Evolutionary conservation across 2,888 invertebrate genomes (phyloP).

Genomic region (Tachina lurida): DNA sequence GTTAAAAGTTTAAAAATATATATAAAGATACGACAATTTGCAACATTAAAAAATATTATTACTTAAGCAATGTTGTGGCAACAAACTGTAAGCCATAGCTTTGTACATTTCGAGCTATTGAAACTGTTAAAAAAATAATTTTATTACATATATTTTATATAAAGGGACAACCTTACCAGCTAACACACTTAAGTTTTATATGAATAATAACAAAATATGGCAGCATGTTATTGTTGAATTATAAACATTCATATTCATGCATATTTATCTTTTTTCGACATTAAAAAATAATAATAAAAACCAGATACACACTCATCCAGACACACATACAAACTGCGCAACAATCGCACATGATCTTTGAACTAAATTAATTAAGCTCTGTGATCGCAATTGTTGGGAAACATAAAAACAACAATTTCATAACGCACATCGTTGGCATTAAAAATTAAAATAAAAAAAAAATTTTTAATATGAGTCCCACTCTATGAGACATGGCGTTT

Average conservation of each 20-base stretch:
- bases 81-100: background rate
- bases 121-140: background rate
- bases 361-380: constrained; percentile 83
- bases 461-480: constrained; percentile 31
- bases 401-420: constrained; percentile 47
- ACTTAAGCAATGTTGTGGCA: no score
- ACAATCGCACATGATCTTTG: constrained; percentile 81
- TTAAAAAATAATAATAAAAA: constrained; percentile 34
- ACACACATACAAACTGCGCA: constrained; percentile 7
- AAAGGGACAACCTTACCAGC: constrained; percentile 5
- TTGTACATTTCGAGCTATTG: constrained; percentile 5
- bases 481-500: constrained; percentile 47
- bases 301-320: background rate
- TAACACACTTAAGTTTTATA: constrained; percentile 6
- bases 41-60: no score
- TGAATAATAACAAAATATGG: constrained; percentile 16
- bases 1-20: no score
- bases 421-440: constrained; percentile 15
- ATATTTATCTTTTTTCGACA: constrained; percentile 41
- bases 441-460: constrained; percentile 15
- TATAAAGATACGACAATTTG: no score
- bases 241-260: constrained; percentile 45
- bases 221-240: constrained; percentile 29
- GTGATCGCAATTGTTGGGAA: constrained; percentile 82
- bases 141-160: background rate